phyloP scores from a whole-genome alignment of 2,888 invertebrate genomes.

The Gisinianus flammeolus region DNA sequence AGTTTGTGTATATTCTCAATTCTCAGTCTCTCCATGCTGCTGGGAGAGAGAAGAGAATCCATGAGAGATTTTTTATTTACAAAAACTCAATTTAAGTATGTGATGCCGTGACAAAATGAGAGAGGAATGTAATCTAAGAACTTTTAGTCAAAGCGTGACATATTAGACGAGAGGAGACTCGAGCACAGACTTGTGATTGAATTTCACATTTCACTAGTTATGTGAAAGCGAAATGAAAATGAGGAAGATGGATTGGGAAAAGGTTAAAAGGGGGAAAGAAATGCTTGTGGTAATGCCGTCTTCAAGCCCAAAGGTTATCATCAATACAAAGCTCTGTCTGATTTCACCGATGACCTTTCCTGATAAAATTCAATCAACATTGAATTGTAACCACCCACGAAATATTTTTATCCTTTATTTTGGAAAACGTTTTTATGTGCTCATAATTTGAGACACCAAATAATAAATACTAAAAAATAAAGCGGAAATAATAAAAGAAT shows the following conservation, averaged over 20 bases:
- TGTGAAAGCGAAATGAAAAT: not conserved
- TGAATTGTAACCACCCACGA: no score
- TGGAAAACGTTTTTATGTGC: no score
- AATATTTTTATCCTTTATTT: no score
- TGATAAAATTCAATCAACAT: no score
- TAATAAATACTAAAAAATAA: no score
- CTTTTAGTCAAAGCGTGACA: not conserved
- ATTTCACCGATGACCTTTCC: constrained; percentile 23
- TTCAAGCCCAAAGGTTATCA: not conserved
- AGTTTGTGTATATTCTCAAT: not conserved
- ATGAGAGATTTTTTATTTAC: no score
- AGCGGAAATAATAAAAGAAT: no score
- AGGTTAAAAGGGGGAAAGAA: not conserved
- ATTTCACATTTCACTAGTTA: not conserved
- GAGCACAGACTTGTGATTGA: not conserved
- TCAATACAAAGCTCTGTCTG: no score
- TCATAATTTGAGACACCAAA: no score
- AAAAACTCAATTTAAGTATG: no score
- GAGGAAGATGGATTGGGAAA: not conserved
- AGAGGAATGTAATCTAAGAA: constrained; percentile 1
- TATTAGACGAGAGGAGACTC: not conserved
- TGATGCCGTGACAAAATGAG: constrained; percentile 11
- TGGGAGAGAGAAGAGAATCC: not conserved
- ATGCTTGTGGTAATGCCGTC: not conserved
- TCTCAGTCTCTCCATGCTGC: not conserved